Percentiles rank a stretch among this genome's conserved stretches.
phyloP scores from a whole-genome alignment of 2,113 vertebrate species.

The Hipposideros armiger region DNA sequence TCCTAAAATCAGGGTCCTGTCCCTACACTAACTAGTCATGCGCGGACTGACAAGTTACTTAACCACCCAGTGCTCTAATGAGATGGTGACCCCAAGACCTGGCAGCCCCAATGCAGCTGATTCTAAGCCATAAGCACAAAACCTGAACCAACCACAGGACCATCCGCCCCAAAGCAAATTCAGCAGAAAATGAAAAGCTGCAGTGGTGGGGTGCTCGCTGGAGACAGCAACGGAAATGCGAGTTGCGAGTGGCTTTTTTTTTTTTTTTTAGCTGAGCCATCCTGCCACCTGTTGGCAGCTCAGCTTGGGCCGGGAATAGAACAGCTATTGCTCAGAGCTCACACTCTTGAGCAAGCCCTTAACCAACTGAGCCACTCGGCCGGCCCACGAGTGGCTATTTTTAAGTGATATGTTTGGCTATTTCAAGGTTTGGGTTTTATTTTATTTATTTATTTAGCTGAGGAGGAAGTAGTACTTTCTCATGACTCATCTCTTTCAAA shows the following conservation, averaged over 20 bases:
- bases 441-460: slow-evolving; percentile 63
- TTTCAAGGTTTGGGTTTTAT: slow-evolving; percentile 61
- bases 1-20: accelerated
- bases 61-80: not conserved
- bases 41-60: not conserved
- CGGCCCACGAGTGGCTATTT: not conserved
- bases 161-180: accelerated
- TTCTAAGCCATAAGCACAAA: no score
- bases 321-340: no score
- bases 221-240: no score
- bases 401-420: slow-evolving; percentile 20
- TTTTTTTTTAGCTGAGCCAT: no score
- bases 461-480: slow-evolving; percentile 65
- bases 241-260: not conserved
- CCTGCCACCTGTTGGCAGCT: no score
- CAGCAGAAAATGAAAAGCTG: accelerated
- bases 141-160: not conserved
- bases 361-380: no score
- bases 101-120: accelerated
- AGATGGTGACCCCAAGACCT: not conserved
- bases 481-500: slow-evolving; percentile 66
- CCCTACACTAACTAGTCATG: not conserved
- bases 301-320: no score
- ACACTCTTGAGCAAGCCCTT: no score
- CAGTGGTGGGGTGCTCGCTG: accelerated